Evolutionary conservation across 2,797 vertebrate genomes (phyloP).

Genomic region (Taenioides sp.): DNA sequence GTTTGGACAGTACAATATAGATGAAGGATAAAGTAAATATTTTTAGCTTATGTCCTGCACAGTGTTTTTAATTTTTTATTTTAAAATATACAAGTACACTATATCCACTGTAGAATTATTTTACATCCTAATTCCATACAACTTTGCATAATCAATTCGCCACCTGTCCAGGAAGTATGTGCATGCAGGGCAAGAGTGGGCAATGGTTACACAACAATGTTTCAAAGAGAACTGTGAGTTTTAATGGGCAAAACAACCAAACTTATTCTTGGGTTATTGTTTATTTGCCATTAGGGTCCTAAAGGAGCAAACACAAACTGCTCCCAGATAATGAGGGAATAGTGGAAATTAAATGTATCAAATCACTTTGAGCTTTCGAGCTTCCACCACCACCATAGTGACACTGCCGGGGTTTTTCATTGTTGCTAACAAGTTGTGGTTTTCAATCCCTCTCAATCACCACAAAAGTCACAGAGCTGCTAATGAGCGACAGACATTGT

Average conservation of each 20-base stretch:
- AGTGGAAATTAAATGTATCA: conserved; percentile 35
- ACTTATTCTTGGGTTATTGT: conserved; percentile 3
- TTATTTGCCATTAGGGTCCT: conserved; percentile 6
- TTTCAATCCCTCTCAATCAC: conserved; percentile 24
- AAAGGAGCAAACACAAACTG: conserved; percentile 19
- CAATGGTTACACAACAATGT: neutral
- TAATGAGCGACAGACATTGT: conserved; percentile 44
- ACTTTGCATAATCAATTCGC: neutral
- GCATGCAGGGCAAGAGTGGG: neutral
- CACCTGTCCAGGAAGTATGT: neutral
- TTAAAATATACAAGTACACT: neutral
- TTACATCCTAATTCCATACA: neutral
- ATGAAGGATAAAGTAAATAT: neutral
- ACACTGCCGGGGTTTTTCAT: conserved; percentile 42
- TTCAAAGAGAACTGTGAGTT: conserved; percentile 7
- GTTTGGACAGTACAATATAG: neutral
- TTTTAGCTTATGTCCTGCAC: neutral
- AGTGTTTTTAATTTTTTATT: neutral
- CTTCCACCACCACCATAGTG: conserved; percentile 19
- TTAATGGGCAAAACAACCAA: conserved; percentile 17
- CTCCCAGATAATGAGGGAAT: conserved; percentile 39
- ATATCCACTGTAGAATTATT: neutral
- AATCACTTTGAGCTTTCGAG: conserved; percentile 32
- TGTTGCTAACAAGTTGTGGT: conserved; percentile 32
- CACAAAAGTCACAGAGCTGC: conserved; percentile 20